Percentiles rank a stretch among this genome's conserved stretches.
phyloP scores from a whole-genome alignment of 2,113 vertebrate genomes.

The Silurus glanis region DNA sequence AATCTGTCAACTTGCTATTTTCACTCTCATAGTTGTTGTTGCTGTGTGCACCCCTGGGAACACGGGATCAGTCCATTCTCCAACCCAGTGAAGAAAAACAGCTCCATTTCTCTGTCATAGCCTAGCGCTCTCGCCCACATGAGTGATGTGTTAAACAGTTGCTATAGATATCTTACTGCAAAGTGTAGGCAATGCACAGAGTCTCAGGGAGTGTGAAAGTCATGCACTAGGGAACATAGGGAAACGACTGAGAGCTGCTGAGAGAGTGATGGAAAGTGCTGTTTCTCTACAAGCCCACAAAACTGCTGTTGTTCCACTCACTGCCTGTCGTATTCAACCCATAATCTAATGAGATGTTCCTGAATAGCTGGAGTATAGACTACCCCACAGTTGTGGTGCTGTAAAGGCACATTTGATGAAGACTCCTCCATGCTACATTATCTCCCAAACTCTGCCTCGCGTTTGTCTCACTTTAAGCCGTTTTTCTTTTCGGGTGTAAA shows the following conservation, averaged over 20 bases:
- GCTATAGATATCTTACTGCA: slow-evolving; percentile 72
- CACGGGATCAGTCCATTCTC: neutral
- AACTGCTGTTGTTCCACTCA: slow-evolving; percentile 59
- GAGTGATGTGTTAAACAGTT: slow-evolving; percentile 69
- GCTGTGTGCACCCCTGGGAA: slow-evolving; percentile 4
- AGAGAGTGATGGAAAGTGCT: slow-evolving; percentile 16
- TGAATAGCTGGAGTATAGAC: slow-evolving; percentile 51
- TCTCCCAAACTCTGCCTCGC: slow-evolving; percentile 44
- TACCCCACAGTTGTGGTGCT: neutral
- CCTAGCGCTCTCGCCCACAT: slow-evolving; percentile 70
- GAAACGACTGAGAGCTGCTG: slow-evolving; percentile 43
- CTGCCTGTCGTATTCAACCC: slow-evolving; percentile 58
- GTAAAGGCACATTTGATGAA: slow-evolving; percentile 53
- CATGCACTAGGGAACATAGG: slow-evolving; percentile 36
- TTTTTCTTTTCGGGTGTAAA: neutral
- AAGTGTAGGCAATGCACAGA: slow-evolving; percentile 50
- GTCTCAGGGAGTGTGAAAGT: slow-evolving; percentile 43
- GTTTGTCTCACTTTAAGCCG: slow-evolving; percentile 42
- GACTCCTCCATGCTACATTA: slow-evolving; percentile 51
- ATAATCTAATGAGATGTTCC: slow-evolving; percentile 70
- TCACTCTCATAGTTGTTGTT: neutral
- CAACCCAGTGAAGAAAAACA: slow-evolving; percentile 39
- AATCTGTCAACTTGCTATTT: neutral
- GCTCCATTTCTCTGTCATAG: slow-evolving; percentile 51
- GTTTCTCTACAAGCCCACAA: slow-evolving; percentile 39